Conservation (phyloP, 2,113 vertebrate species). For the Orycteropus afer region DNA sequence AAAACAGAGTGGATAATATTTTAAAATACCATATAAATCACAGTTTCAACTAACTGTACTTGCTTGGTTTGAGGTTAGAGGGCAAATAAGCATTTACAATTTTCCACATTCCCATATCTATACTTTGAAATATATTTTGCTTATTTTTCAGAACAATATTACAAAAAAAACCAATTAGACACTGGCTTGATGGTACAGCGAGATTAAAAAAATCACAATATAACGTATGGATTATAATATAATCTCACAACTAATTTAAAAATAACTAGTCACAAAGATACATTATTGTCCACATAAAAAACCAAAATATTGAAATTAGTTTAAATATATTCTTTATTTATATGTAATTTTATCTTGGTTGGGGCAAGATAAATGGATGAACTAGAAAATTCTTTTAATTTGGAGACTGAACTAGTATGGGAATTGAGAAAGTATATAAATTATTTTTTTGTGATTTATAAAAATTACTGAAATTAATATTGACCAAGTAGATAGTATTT, state of each 20-base stretch:
- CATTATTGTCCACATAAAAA: not conserved
- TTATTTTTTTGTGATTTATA: not conserved
- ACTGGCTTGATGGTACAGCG: not conserved
- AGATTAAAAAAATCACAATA: not conserved
- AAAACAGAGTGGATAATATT: not conserved
- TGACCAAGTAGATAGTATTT: not conserved
- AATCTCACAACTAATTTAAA: not conserved
- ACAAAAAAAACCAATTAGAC: not conserved
- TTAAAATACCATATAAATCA: conserved; percentile 4
- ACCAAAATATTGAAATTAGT: not conserved
- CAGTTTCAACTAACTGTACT: not conserved
- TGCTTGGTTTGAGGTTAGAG: not conserved
- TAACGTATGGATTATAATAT: not conserved
- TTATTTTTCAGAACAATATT: not conserved
- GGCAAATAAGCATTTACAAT: not conserved
- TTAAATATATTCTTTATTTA: not conserved
- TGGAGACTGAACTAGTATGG: not conserved
- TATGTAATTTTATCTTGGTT: not conserved
- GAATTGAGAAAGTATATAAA: not conserved
- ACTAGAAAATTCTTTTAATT: not conserved
- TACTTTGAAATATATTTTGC: not conserved
- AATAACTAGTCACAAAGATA: not conserved
- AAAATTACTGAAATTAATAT: not conserved
- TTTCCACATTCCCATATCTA: not conserved
- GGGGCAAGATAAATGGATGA: not conserved